phyloP scores from a whole-genome alignment of 1,140 invertebrate species.

The Pomacea maculata region DNA sequence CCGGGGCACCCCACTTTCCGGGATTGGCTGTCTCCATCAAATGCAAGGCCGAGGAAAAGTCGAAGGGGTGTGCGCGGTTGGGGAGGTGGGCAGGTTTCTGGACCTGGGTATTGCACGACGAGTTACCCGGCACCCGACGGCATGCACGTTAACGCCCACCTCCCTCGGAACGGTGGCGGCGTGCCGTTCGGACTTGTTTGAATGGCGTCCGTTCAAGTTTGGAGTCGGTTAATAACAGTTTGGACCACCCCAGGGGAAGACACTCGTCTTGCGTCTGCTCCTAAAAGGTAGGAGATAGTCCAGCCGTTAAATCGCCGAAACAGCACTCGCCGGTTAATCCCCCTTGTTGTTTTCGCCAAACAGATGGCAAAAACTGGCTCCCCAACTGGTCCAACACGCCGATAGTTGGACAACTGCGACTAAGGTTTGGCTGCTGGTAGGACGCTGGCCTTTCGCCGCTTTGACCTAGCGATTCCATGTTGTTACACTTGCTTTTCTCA shows the following conservation, averaged over 20 bases:
- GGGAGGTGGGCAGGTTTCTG: neutral
- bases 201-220: neutral
- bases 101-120: neutral
- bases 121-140: neutral
- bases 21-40: neutral
- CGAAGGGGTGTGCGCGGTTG: neutral
- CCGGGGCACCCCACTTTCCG: no score
- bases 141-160: neutral
- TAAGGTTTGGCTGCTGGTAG: neutral
- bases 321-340: conserved; percentile 5
- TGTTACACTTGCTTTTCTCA: neutral
- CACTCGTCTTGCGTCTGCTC: neutral
- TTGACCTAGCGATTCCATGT: neutral
- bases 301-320: neutral
- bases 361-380: neutral
- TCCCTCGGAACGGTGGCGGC: neutral
- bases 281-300: neutral
- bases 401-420: no score
- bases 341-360: conserved; percentile 12
- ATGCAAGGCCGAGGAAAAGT: neutral
- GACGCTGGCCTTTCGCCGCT: neutral
- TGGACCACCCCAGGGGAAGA: conserved; percentile 1
- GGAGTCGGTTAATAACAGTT: conserved; percentile 15
- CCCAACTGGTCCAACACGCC: neutral
- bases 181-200: conserved; percentile 9